Base-by-base conservation (phyloP, 2,888 invertebrate species). In the Stenodera caucasica region DNA sequence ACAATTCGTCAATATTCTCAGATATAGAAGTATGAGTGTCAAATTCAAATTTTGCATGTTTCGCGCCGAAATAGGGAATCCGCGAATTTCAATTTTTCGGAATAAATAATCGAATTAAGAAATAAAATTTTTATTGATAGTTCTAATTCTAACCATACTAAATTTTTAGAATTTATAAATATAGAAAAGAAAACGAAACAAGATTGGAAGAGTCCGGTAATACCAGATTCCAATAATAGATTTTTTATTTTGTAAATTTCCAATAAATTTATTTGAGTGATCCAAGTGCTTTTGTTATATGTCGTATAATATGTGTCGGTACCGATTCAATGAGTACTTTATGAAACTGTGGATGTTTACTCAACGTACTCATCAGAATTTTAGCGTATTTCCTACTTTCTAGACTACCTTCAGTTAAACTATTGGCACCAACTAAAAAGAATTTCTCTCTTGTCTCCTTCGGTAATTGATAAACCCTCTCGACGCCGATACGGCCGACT, bases 401-500 rank as follows among this genome's bases (percentile, higher is more conserved):
- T 26, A 93, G 85, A 76, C 90, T 91, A 18, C 94, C 93, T 78
- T 98, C 97, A 26, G 88, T 89, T 7, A 95, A 81, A 64, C 96
- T 86, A 75, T 91, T 91, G 0, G 95, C 93, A 0, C 91, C 90
- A 0, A 91, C 88, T 30, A 89, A 84, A 57, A 98, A 82, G 58
- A 97, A 83, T 71, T 90, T 88, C 72, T 94, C 91, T 51, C 92
- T 87, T 35, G 89, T 85, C 61, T 97, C 96, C 53, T 87, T 84
- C 0, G 89, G 86, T 75, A 93, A 84, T 53, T 86, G 85, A 72
- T 93, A 87, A 30, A 89, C 83, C 62, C 87, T 86, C 21, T 90
- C 87, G 1, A 90, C 84, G 5, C 96, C 94, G 68, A 91, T 81
- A 60, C 87, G 87, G 71, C 88, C 87, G 50, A 91, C 89, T 29